These are phyloP conservation scores for Sericinus montela DNA, from an alignment of 2,888 invertebrate species.

Conservation along the genomic window DNA sequence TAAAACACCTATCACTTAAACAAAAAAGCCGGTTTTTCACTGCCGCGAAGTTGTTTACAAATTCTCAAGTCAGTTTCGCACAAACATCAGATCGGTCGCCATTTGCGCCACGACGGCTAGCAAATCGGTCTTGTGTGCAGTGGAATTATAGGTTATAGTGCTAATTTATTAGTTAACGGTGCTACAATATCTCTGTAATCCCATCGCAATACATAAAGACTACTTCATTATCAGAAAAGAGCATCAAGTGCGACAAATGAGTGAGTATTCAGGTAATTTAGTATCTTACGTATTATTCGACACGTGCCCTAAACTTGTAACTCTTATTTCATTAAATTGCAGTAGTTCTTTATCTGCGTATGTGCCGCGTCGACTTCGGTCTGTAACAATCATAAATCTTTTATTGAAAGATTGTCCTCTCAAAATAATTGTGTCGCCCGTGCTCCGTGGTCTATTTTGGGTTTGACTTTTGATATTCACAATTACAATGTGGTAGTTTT, in stretches of 20 bases:
- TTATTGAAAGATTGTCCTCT: constrained; percentile 19
- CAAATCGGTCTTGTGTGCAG: constrained; percentile 54
- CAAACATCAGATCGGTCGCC: constrained; percentile 69
- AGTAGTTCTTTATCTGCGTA: constrained; percentile 36
- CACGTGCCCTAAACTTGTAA: constrained; percentile 57
- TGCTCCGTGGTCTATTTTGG: constrained; percentile 61
- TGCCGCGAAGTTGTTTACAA: constrained; percentile 52
- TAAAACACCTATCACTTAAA: constrained; percentile 16
- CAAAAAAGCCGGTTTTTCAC: constrained; percentile 43
- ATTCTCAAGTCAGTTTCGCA: constrained; percentile 35
- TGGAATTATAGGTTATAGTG: constrained; percentile 70
- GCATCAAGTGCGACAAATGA: constrained; percentile 42
- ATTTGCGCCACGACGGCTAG: constrained; percentile 76
- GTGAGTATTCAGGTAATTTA: constrained; percentile 47
- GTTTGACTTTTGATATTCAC: constrained; percentile 41
- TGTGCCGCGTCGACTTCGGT: constrained; percentile 38
- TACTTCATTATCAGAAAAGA: constrained; percentile 35
- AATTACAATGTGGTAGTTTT: constrained; percentile 28
- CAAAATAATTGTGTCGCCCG: constrained; percentile 31
- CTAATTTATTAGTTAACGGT: constrained; percentile 50
- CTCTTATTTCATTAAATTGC: constrained; percentile 41
- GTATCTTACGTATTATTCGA: constrained; percentile 44
- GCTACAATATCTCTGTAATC: constrained; percentile 41
- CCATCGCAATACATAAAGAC: constrained; percentile 31
- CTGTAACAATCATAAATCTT: constrained; percentile 24